phyloP scores from a whole-genome alignment of 2,797 vertebrate species.

The Malacoctenus gilli region DNA sequence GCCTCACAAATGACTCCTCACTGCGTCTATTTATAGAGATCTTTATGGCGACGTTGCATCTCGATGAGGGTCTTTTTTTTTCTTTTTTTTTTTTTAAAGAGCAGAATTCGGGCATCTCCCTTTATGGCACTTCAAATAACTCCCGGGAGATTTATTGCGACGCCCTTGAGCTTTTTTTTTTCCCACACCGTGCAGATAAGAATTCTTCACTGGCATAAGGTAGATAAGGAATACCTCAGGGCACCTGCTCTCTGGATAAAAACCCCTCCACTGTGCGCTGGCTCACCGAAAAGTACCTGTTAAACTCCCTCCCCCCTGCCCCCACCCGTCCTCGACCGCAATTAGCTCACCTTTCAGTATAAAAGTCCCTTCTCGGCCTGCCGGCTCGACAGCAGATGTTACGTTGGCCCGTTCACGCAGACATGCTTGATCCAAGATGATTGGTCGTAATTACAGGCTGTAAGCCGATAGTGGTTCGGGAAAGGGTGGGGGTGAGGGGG shows the following conservation, averaged over 20 bases:
- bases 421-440: slow-evolving; percentile 82
- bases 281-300: slow-evolving; percentile 63
- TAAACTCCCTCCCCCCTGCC: slow-evolving; percentile 50
- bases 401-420: slow-evolving; percentile 73
- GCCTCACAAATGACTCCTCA: too few relatives aligned
- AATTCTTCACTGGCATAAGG: slow-evolving; percentile 39
- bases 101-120: slow-evolving; percentile 21
- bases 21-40: slow-evolving; percentile 28
- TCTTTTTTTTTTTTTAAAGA: slow-evolving; percentile 16
- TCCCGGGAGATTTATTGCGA: slow-evolving; percentile 39
- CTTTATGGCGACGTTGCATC: slow-evolving; percentile 26
- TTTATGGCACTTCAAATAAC: slow-evolving; percentile 44
- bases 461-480: slow-evolving; percentile 83
- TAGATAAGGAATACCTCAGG: slow-evolving; percentile 58
- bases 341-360: slow-evolving; percentile 73
- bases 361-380: slow-evolving; percentile 55
- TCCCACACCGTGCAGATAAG: slow-evolving; percentile 56
- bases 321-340: slow-evolving; percentile 40
- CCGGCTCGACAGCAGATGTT: slow-evolving; percentile 79
- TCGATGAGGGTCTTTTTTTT: slow-evolving; percentile 1
- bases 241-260: slow-evolving; percentile 61
- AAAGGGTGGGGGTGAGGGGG: too few relatives aligned
- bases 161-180: slow-evolving; percentile 53
- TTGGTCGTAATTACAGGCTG: slow-evolving; percentile 84
- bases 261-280: slow-evolving; percentile 25